Evolutionary conservation across 1,140 invertebrate genomes (phyloP), one percentile per base, ranked within the genome.

Genomic region (Pygmarrhopalites habei): DNA sequence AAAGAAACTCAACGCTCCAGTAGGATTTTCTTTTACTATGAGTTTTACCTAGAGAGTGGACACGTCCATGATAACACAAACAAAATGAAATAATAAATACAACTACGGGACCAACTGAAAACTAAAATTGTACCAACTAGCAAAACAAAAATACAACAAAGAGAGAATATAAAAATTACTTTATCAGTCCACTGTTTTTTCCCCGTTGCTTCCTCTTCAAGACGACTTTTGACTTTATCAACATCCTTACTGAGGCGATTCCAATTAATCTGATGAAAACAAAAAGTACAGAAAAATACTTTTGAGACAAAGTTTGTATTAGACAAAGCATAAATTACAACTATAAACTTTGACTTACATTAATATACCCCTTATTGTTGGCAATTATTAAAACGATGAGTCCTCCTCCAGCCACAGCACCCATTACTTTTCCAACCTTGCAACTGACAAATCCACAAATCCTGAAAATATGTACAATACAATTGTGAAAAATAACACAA

Each of bases 351-450:
- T 19, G 10, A 79, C 75, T 59, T 56, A 65, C 63, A 32, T 89
- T 88, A 47, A 95, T 86, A 69, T 93, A 93, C 15, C 91, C 92
- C 73, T 92, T 86, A 73, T 94, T 87, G 64, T 88, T 86, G 1
- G 92, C 92, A 69, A 95, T 82, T 79, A 95, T 89, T 58, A 96
- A 74, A 70, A 94, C 78, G 67, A 96, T 86, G 35, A 95, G 86
- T 64, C 89, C 86, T 58, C 90, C 88, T 63, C 92, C 93, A 64
- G 95, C 76, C 14, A 89, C 87, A 61, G 91, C 84, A 7, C 91
- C 92, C 49, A 89, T 88, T 62, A 88, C 79, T 81, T 93, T 95
- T 14, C 92, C 91, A 68, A 95, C 83, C 82, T 93, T 92, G 82
- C 92, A 89, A 68, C 88, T 86, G 32, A 92, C 74, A 75, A 88